These are phyloP conservation scores for Neotoma lepida DNA, from an alignment of 2,113 vertebrate species.

Conservation along the genomic window DNA sequence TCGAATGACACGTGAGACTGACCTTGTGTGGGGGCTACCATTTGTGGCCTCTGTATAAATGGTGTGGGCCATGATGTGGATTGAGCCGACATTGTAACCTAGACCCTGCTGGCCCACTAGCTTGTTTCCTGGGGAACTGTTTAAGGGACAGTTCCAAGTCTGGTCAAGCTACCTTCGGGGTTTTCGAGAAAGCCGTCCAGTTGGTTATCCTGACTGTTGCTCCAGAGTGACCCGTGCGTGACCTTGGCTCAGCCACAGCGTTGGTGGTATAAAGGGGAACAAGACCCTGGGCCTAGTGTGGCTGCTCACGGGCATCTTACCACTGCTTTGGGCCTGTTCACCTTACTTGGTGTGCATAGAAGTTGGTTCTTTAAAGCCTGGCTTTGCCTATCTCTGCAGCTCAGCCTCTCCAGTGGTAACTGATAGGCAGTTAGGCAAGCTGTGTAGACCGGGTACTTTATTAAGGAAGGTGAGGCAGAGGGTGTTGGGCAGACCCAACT, in stretches of 20 bases:
- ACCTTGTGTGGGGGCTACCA: slow-evolving; percentile 24
- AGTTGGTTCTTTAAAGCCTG: neutral
- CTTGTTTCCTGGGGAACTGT: neutral
- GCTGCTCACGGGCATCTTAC: neutral
- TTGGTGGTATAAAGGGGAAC: neutral
- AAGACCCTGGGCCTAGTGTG: neutral
- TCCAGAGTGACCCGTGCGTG: neutral
- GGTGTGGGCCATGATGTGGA: neutral
- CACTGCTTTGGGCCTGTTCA: neutral
- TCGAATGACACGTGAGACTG: neutral
- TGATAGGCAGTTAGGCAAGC: neutral
- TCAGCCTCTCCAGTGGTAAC: neutral
- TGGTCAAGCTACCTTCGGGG: neutral
- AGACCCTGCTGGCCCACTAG: neutral
- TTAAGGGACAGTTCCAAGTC: neutral
- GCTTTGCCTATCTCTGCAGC: neutral
- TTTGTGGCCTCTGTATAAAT: neutral
- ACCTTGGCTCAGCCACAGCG: neutral
- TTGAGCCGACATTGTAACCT: neutral
- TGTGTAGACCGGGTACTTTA: slow-evolving; percentile 71
- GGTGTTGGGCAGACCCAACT: neutral
- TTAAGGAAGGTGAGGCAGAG: slow-evolving; percentile 46
- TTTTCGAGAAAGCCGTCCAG: neutral
- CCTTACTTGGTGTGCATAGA: neutral
- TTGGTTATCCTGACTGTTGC: neutral